Evolutionary conservation across 1,140 invertebrate species (phyloP), one percentile per base, ranked within the genome.

Genomic region (Panulirus ornatus): DNA sequence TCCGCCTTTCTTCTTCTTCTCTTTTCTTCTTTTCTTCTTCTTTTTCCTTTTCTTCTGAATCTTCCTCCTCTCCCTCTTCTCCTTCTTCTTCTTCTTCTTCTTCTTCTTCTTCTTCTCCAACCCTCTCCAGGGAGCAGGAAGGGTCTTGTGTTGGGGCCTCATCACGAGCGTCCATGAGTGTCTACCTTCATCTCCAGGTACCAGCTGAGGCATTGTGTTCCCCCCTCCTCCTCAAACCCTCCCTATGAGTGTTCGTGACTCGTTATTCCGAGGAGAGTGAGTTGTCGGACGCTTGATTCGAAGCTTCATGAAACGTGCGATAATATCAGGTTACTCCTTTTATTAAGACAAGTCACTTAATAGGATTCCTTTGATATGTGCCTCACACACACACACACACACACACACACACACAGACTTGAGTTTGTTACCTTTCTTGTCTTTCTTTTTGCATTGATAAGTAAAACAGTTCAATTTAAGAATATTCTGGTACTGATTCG

Each of bases 61-160:
- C 22, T 58, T 58, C 51, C 22, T 58, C 51, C 22, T 58, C 22
- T 58, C 22, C 51, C 22, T 58, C 51, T 58, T 58, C 51, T 58
- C 22, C 51, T 58, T 58, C 51, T 58, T 58, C 51, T 58, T 58
- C 11, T 58, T 58, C 51, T 58, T 58, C 51, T 58, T 58, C 51
- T 11, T 58, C 22, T 22, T 58, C 51, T 11, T 58, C 51, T 58
- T 22, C 22, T 58, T 58, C 22, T 58, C 51, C 22, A 11, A 58
- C 11, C 22, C 22, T 58, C 51, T 22, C 22, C 22, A 11, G 11
- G 51, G 11, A 11, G 11, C 22, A 11, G 11, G 11, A 11, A 11
- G 11, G 11, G 11, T 11, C 11, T 58, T 22, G 11, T 58, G 11
- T 22, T 58, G 51, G 11, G 22, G 11, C 51, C 11, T 22, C 51